These are phyloP conservation scores for Salvelinus sp. DNA, from an alignment of 2,113 vertebrate genomes.

Conservation along the genomic window DNA sequence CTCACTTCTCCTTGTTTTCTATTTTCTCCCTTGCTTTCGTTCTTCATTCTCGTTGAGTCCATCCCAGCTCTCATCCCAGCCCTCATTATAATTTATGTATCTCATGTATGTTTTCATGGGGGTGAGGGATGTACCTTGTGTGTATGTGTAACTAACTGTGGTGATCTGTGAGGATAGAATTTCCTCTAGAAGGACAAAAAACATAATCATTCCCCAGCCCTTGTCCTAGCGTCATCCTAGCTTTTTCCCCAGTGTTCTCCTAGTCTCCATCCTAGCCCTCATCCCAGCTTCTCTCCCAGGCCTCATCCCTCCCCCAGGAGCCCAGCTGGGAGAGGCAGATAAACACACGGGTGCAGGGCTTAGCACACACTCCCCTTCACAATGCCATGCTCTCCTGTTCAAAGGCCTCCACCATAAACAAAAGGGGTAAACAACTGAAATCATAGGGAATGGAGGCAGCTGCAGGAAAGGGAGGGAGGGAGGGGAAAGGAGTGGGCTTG, in stretches of 20 bases:
- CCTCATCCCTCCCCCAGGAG: slow-evolving; percentile 63
- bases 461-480: slow-evolving; percentile 25
- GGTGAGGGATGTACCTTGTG: no score
- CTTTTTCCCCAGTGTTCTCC: not conserved
- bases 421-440: slow-evolving; percentile 58
- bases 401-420: slow-evolving; percentile 60
- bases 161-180: no score
- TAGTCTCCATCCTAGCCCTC: slow-evolving; percentile 15
- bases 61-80: not conserved
- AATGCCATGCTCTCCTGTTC: slow-evolving; percentile 62
- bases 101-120: no score
- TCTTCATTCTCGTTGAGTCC: not conserved
- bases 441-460: slow-evolving; percentile 52
- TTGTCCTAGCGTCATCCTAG: not conserved
- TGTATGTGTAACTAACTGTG: no score
- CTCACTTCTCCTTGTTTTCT: not conserved
- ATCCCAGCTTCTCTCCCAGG: slow-evolving; percentile 15
- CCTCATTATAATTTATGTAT: no score
- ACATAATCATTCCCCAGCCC: no score
- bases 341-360: slow-evolving; percentile 67
- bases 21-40: not conserved
- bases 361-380: slow-evolving; percentile 60
- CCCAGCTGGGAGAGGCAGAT: slow-evolving; percentile 76
- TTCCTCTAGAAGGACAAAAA: no score
- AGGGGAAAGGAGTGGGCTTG: not conserved